Percentiles rank a stretch among this genome's conserved stretches.
Evolutionary conservation across 2,888 invertebrate genomes (phyloP).

Genomic region (Xestia ashworthii): DNA sequence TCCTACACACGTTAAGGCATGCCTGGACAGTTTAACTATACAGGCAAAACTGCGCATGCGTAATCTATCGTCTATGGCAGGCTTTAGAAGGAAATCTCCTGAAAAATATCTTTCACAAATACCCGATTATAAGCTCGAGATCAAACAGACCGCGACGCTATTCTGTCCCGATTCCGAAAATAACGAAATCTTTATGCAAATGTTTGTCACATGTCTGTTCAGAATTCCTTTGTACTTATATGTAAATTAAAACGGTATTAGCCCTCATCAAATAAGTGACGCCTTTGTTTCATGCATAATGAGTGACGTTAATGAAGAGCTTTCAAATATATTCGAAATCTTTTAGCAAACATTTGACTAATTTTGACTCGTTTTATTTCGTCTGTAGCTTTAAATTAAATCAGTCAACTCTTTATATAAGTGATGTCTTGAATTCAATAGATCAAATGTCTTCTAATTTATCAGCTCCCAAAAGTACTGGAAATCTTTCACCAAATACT

Average conservation of each 20-base stretch:
- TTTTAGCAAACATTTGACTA: constrained; percentile 14
- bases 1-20: neutral
- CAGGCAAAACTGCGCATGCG: neutral
- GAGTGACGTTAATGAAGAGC: constrained; percentile 11
- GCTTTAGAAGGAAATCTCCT: constrained; percentile 3
- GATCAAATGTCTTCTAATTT: neutral
- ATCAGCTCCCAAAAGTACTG: constrained; percentile 9
- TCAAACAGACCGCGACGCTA: constrained; percentile 30
- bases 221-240: constrained; percentile 47
- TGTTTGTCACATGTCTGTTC: constrained; percentile 45
- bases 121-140: constrained; percentile 20
- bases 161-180: constrained; percentile 13
- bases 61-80: neutral
- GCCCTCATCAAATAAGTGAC: constrained; percentile 36
- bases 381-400: constrained; percentile 3
- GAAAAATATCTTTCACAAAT: constrained; percentile 14
- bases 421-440: constrained; percentile 12
- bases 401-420: constrained; percentile 1
- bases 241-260: constrained; percentile 42
- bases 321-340: constrained; percentile 1
- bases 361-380: neutral
- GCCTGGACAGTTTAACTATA: neutral
- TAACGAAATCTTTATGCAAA: constrained; percentile 23
- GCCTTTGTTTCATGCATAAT: constrained; percentile 14
- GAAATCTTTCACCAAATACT: constrained; percentile 14